These are phyloP conservation scores for Ichneumoninae sp. DNA, from an alignment of 2,888 invertebrate species.

Conservation along the genomic window DNA sequence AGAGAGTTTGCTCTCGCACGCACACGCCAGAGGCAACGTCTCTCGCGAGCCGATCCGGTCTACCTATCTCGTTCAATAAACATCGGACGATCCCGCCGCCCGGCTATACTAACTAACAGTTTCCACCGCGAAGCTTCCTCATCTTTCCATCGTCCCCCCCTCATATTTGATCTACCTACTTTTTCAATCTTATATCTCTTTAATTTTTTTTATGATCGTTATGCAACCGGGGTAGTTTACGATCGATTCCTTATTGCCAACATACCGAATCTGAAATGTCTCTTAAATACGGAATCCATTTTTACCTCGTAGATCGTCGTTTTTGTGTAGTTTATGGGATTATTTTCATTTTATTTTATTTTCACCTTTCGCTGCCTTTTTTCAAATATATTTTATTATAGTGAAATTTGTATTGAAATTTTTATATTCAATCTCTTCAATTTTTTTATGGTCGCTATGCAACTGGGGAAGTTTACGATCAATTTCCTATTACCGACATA, in stretches of 20 bases:
- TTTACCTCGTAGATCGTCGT: neutral
- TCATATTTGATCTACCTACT: neutral
- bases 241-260: too few relatives aligned
- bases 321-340: neutral
- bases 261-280: too few relatives aligned
- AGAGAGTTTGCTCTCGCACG: conserved; percentile 62
- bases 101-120: conserved; percentile 65
- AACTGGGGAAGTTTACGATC: too few relatives aligned
- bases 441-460: neutral
- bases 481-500: too few relatives aligned
- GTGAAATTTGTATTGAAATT: too few relatives aligned
- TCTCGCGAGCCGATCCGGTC: conserved; percentile 79
- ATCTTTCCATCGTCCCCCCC: conserved; percentile 20
- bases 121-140: conserved; percentile 58
- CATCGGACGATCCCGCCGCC: conserved; percentile 74
- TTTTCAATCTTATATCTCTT: neutral
- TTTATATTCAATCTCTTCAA: neutral
- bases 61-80: conserved; percentile 83
- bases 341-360: neutral
- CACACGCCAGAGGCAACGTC: conserved; percentile 34
- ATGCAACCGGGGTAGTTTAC: too few relatives aligned
- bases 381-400: too few relatives aligned
- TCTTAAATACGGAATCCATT: too few relatives aligned
- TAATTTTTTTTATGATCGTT: neutral
- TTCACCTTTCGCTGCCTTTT: neutral